Conservation (phyloP, 2,797 vertebrate genomes). For the Xenopus petersii region DNA sequence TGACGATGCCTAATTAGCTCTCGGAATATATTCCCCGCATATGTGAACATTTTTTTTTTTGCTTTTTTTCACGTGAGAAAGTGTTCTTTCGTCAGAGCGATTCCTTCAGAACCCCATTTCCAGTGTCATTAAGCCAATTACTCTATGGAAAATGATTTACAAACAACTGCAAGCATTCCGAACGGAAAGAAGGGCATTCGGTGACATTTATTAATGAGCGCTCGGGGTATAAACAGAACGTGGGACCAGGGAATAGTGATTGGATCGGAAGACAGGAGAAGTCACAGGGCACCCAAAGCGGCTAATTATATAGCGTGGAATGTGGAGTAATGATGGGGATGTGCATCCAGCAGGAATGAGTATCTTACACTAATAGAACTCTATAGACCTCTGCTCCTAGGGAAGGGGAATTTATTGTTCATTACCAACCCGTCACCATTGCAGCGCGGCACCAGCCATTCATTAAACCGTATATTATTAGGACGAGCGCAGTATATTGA, state of each 20-base stretch:
- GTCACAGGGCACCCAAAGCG: conserved; percentile 9
- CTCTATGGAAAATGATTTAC: conserved; percentile 4
- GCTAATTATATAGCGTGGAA: conserved; percentile 16
- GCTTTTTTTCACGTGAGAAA: too few relatives aligned
- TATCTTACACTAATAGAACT: not conserved
- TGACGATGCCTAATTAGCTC: too few relatives aligned
- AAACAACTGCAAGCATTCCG: not conserved
- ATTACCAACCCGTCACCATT: conserved; percentile 1
- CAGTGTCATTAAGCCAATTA: not conserved
- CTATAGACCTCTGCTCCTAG: not conserved
- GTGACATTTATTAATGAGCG: conserved; percentile 20
- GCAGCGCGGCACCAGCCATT: not conserved
- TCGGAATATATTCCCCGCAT: too few relatives aligned
- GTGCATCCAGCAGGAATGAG: not conserved
- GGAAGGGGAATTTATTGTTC: not conserved
- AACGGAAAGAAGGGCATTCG: not conserved
- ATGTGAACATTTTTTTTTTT: too few relatives aligned
- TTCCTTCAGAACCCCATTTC: not conserved
- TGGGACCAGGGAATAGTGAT: not conserved
- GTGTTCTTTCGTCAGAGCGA: too few relatives aligned
- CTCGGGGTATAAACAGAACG: conserved; percentile 7
- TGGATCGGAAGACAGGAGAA: not conserved
- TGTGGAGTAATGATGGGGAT: not conserved
- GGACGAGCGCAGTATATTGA: too few relatives aligned
- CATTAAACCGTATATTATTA: not conserved